A percentile compares a stretch with the other conserved stretches of the same genome.
phyloP scores from a whole-genome alignment of 1,140 invertebrate genomes.

The Carcinoscorpius rotundicauda region DNA sequence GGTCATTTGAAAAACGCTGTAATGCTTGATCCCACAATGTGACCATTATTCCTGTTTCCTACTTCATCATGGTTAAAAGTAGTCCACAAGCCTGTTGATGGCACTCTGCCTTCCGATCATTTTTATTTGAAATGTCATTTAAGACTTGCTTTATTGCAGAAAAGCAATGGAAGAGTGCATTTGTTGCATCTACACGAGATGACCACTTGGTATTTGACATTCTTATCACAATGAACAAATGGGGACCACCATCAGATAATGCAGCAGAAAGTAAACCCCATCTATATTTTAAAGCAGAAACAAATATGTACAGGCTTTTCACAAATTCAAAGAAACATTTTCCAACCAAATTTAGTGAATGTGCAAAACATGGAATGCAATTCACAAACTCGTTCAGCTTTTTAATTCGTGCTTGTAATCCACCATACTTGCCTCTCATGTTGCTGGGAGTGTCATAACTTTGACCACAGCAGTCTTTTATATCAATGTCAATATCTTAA shows the following conservation, averaged over 20 bases:
- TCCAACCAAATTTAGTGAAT: conserved; percentile 11
- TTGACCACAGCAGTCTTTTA: conserved; percentile 22
- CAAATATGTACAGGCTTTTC: conserved; percentile 1
- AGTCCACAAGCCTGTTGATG: no score
- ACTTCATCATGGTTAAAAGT: no score
- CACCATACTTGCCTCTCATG: conserved; percentile 23
- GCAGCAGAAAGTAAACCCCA: conserved; percentile 15
- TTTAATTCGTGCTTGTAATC: conserved; percentile 6
- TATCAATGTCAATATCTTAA: conserved; percentile 14
- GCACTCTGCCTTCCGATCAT: no score
- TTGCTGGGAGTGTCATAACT: conserved; percentile 23
- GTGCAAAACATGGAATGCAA: conserved; percentile 7
- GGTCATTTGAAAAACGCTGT: no score
- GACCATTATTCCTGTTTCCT: no score
- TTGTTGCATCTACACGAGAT: not conserved
- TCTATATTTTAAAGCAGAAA: conserved; percentile 21
- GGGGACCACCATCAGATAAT: not conserved
- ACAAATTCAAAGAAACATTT: no score
- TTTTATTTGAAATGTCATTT: no score
- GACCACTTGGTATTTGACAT: conserved; percentile 3
- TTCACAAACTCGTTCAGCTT: not conserved
- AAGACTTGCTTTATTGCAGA: no score
- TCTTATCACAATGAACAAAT: not conserved
- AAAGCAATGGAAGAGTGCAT: no score
- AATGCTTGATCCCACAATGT: no score